Conservation (phyloP, 2,113 vertebrate species). For the Brachyhypopomus gauderio region DNA sequence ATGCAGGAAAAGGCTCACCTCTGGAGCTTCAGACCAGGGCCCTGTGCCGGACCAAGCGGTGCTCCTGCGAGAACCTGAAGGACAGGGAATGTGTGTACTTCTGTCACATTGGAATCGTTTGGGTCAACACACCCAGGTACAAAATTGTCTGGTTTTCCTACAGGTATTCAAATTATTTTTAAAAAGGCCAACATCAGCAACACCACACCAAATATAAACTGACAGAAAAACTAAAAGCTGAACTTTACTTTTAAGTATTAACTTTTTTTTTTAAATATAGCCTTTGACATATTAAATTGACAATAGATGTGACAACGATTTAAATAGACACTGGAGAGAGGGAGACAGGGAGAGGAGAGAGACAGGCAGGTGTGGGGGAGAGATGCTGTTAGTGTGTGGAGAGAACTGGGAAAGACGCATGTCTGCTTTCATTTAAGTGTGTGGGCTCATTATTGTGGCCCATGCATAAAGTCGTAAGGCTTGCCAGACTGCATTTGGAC, state of each 20-base stretch:
- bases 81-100: slow-evolving; percentile 81
- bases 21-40: slow-evolving; percentile 42
- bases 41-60: slow-evolving; percentile 69
- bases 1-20: slow-evolving; percentile 35
- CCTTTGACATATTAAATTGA: neutral
- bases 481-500: slow-evolving; percentile 36
- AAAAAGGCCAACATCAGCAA: too few species aligned
- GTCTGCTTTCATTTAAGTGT: slow-evolving; percentile 47
- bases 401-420: slow-evolving; percentile 4
- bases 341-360: neutral
- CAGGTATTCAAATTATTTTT: too few species aligned
- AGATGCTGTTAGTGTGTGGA: slow-evolving; percentile 15
- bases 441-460: slow-evolving; percentile 51
- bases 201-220: too few species aligned
- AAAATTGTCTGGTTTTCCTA: neutral
- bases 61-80: slow-evolving; percentile 79
- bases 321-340: neutral
- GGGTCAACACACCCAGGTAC: slow-evolving; percentile 79
- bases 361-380: neutral
- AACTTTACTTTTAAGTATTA: too few species aligned
- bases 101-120: slow-evolving; percentile 81
- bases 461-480: slow-evolving; percentile 40
- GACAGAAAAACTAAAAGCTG: too few species aligned
- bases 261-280: too few species aligned
- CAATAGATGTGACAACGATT: neutral